Conservation (phyloP, 2,888 invertebrate species). For the Lepeophtheirus nordmannii region DNA sequence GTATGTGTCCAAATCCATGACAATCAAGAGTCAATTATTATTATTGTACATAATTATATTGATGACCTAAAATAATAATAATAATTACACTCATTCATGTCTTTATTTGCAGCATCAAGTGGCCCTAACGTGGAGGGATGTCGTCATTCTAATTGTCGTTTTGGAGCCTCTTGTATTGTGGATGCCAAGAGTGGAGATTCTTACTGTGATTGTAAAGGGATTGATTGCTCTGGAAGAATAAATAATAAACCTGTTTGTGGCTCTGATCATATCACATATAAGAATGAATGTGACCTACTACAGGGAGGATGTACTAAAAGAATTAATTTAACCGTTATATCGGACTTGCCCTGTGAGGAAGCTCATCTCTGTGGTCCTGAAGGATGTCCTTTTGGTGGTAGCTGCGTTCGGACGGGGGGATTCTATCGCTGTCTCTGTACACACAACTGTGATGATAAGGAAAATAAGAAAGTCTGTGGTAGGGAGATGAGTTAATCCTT, state of each 20-base stretch:
- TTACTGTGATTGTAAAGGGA: not conserved
- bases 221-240: not conserved
- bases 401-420: not conserved
- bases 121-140: not conserved
- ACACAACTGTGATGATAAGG: not conserved
- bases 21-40: no score
- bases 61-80: no score
- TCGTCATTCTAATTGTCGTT: slow-evolving; percentile 1
- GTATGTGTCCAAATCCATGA: no score
- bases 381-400: slow-evolving; percentile 14
- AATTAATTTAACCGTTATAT: slow-evolving; percentile 7
- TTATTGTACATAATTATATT: no score
- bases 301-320: slow-evolving; percentile 13
- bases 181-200: slow-evolving; percentile 5
- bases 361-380: slow-evolving; percentile 17
- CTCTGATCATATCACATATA: slow-evolving; percentile 19
- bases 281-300: slow-evolving; percentile 6
- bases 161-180: not conserved
- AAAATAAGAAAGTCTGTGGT: not conserved
- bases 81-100: not conserved
- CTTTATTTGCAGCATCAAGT: not conserved
- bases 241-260: slow-evolving; percentile 15
- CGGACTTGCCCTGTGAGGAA: slow-evolving; percentile 16
- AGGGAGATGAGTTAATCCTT: not conserved
- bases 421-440: not conserved